Evolutionary conservation across 2,797 vertebrate species (phyloP).

Genomic region (Lithobates pipiens): DNA sequence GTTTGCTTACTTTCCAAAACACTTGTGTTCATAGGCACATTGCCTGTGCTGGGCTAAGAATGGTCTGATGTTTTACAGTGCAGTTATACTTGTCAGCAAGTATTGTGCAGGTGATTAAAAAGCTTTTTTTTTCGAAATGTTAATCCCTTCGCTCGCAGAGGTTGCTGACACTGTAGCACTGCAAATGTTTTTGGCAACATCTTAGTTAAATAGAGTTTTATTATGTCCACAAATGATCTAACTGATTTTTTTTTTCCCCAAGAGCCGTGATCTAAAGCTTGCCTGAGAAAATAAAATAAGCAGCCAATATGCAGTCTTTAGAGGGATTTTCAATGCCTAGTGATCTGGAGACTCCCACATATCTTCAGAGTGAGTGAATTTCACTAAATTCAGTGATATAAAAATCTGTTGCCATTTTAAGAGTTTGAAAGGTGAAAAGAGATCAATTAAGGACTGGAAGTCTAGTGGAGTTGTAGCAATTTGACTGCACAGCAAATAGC

Average conservation of each 20-base stretch:
- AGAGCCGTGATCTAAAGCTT: background rate
- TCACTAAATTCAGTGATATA: slow-evolving; percentile 19
- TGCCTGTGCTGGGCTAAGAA: slow-evolving; percentile 2
- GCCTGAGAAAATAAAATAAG: background rate
- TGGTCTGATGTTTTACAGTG: background rate
- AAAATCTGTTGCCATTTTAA: slow-evolving; percentile 39
- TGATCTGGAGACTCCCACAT: background rate
- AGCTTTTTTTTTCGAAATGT: background rate
- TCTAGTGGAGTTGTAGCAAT: slow-evolving; percentile 29
- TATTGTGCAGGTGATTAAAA: slow-evolving; percentile 11
- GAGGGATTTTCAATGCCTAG: slow-evolving; percentile 9
- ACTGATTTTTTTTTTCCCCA: background rate
- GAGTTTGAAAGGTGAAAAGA: slow-evolving; percentile 50
- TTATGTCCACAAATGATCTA: background rate
- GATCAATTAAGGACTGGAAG: slow-evolving; percentile 43
- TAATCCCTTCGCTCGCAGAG: slow-evolving; percentile 1
- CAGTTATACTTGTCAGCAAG: slow-evolving; percentile 6
- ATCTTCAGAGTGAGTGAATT: slow-evolving; percentile 14
- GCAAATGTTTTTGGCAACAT: background rate
- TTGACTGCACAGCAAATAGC: slow-evolving; percentile 52
- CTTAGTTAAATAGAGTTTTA: background rate
- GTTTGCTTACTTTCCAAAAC: slow-evolving; percentile 49
- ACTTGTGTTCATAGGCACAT: slow-evolving; percentile 37
- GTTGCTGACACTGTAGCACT: background rate
- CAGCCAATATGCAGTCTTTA: background rate